A percentile compares a stretch with the other conserved stretches of the same genome.
Evolutionary conservation across 2,113 vertebrate species (phyloP).

Genomic region (Corydoras sp.): DNA sequence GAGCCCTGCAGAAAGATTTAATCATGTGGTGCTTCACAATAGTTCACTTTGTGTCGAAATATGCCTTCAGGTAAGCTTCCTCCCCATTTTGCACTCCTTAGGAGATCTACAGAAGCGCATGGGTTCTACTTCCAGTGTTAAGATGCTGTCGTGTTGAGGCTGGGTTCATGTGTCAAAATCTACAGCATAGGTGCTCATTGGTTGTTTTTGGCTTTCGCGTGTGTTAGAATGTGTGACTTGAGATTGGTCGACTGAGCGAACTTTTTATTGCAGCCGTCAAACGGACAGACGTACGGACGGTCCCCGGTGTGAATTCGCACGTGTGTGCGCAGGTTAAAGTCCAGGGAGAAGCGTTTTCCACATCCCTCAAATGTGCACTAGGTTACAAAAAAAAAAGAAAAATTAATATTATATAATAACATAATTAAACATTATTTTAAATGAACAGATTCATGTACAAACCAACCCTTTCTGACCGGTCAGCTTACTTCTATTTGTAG

Average conservation of each 20-base stretch:
- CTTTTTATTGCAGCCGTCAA: constrained; percentile 99
- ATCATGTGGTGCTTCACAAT: constrained; percentile 40
- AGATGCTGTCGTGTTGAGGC: constrained; percentile 62
- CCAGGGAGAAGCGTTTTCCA: constrained; percentile 97
- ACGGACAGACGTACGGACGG: constrained; percentile 97
- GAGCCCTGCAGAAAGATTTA: constrained; percentile 52
- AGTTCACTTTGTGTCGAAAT: constrained; percentile 61
- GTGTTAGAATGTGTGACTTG: constrained; percentile 99
- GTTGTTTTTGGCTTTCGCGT: constrained; percentile 99
- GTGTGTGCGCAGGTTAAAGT: constrained; percentile 98
- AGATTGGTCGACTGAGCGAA: constrained; percentile 99
- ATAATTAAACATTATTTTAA: neutral
- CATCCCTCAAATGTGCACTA: constrained; percentile 98
- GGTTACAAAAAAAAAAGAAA: neutral
- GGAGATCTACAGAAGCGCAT: constrained; percentile 36
- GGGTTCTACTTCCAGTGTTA: constrained; percentile 54
- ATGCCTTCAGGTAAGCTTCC: constrained; percentile 20
- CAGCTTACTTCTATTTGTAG: too few relatives aligned
- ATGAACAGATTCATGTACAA: neutral
- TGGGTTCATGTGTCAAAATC: constrained; percentile 42
- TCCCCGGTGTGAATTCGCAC: constrained; percentile 98
- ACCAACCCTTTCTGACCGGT: too few relatives aligned
- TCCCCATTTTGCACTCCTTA: constrained; percentile 61
- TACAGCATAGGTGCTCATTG: constrained; percentile 70
- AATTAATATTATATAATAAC: too few relatives aligned